Evolutionary conservation across 2,113 vertebrate species (phyloP).

Genomic region (Redunca redunca): DNA sequence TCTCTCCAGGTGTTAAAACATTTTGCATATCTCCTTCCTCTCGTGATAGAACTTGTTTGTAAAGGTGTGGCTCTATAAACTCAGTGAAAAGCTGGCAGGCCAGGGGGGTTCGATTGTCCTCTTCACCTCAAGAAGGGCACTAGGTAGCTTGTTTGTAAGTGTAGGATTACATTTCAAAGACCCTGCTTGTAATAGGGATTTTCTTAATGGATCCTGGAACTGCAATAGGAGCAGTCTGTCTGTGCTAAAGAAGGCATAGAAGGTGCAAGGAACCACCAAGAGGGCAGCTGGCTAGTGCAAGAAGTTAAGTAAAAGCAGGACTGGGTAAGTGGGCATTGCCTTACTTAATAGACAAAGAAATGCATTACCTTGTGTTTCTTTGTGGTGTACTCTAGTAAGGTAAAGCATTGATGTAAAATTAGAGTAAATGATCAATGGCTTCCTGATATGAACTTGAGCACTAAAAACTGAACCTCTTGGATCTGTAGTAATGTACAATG

Average conservation of each 20-base stretch:
- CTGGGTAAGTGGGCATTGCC: not conserved
- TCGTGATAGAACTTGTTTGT: constrained; percentile 17
- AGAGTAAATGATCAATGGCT: not conserved
- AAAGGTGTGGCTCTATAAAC: not conserved
- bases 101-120: not conserved
- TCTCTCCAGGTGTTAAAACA: not conserved
- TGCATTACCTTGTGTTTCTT: not conserved
- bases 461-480: not conserved
- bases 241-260: not conserved
- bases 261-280: not conserved
- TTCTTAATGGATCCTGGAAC: not conserved
- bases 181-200: not conserved
- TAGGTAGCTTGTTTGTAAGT: not conserved
- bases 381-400: not conserved
- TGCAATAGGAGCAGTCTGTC: not conserved
- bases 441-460: not conserved
- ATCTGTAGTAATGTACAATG: not conserved
- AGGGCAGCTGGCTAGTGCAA: not conserved
- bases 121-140: not conserved
- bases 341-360: not conserved
- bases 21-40: not conserved
- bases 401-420: not conserved
- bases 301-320: not conserved
- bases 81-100: not conserved
- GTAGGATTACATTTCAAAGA: not conserved